Percentiles rank a stretch among this genome's conserved stretches.
phyloP scores from a whole-genome alignment of 2,113 vertebrate genomes.

The Megaptera novaeangliae region DNA sequence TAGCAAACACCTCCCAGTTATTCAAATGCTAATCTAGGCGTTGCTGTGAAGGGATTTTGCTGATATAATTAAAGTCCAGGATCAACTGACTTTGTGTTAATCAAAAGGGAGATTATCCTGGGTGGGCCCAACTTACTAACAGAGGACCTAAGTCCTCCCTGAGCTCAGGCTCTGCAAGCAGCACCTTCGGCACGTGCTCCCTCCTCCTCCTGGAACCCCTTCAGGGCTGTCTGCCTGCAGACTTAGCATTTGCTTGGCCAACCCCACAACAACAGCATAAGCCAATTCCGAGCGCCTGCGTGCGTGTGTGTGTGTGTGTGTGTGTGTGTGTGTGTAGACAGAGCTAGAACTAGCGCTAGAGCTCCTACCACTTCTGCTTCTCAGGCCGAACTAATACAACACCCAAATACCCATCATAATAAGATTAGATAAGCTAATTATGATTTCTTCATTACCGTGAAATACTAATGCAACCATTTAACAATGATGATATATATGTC shows the following conservation, averaged over 20 bases:
- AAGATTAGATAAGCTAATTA: neutral
- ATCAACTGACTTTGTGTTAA: neutral
- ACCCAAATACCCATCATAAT: neutral
- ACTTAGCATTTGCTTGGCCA: neutral
- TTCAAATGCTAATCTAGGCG: neutral
- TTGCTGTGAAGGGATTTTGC: neutral
- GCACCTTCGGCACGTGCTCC: neutral
- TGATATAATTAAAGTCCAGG: neutral
- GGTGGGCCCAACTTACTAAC: neutral
- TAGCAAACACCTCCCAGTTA: neutral
- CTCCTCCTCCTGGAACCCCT: neutral
- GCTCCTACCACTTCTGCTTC: neutral
- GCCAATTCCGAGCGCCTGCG: neutral
- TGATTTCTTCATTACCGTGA: neutral
- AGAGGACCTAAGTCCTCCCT: neutral
- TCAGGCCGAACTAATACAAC: neutral
- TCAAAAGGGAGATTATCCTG: neutral
- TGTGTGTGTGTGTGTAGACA: neutral
- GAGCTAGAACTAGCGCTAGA: neutral
- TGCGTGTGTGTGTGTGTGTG: neutral
- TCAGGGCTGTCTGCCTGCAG: neutral
- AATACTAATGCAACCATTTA: neutral
- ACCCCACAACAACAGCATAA: neutral
- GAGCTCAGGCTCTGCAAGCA: neutral
- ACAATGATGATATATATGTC: neutral